Evolutionary conservation across 2,797 vertebrate species (phyloP).

Genomic region (Fistularia commersonii): DNA sequence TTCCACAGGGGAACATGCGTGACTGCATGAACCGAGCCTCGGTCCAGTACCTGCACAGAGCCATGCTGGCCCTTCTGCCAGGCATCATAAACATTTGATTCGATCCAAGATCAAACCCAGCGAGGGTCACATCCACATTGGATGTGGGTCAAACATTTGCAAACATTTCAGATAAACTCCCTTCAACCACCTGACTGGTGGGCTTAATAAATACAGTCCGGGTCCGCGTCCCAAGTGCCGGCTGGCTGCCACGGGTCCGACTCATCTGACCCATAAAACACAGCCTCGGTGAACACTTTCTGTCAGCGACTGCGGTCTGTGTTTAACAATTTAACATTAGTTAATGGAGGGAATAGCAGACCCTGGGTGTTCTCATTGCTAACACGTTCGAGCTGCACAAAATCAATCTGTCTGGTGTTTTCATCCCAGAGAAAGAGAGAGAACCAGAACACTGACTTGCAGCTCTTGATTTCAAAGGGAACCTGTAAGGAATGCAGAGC

Average conservation of each 20-base stretch:
- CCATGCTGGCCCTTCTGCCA: slow-evolving; percentile 10
- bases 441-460: slow-evolving; percentile 5
- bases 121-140: slow-evolving; percentile 36
- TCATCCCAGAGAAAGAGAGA: slow-evolving; percentile 10
- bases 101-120: slow-evolving; percentile 33
- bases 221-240: slow-evolving; percentile 59
- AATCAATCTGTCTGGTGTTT: slow-evolving; percentile 31
- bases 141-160: slow-evolving; percentile 48
- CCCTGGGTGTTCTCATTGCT: slow-evolving; percentile 42
- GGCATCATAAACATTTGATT: slow-evolving; percentile 19
- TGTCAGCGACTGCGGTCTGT: slow-evolving; percentile 56
- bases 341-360: slow-evolving; percentile 53
- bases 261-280: slow-evolving; percentile 66
- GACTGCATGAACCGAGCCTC: slow-evolving; percentile 1
- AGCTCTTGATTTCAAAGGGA: slow-evolving; percentile 30
- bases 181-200: slow-evolving; percentile 48
- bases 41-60: slow-evolving; percentile 16
- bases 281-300: slow-evolving; percentile 53
- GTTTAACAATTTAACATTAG: slow-evolving; percentile 72
- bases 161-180: slow-evolving; percentile 49
- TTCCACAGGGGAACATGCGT: slow-evolving; percentile 8
- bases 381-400: slow-evolving; percentile 28
- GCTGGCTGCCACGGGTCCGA: slow-evolving; percentile 49
- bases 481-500: slow-evolving; percentile 6
- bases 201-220: slow-evolving; percentile 53